Evolutionary conservation across 2,888 invertebrate genomes (phyloP), one percentile per base, ranked within the genome.

Genomic region (Euzophera pinguis): DNA sequence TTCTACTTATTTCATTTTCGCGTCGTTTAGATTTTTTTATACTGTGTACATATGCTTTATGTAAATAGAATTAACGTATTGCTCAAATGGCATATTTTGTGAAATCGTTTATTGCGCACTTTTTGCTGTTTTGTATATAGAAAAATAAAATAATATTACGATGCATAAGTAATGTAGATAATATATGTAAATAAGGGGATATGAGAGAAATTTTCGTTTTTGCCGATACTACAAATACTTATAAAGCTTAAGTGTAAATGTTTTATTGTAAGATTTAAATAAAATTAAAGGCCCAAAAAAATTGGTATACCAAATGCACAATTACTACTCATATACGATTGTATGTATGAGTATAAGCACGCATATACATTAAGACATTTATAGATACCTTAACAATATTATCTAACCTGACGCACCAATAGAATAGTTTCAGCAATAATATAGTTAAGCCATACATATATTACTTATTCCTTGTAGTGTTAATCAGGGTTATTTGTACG

Each of bases 61-160:
- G 84, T 86, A 87, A 84, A 87, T 84, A 84, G 79, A 83, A 78
- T 81, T 82, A 84, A 84, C 73, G 78, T 88, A 86, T 87, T 89
- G 89, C 89, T 89, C 89, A 89, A 89, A 88, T 84, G 22, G 88
- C 85, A 87, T 89, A 89, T 89, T 89, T 89, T 89, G 84, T 89
- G 89, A 89, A 78, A 81, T 83, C 81, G 82, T 87, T 88, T 87
- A 83, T 86, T 87, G 86, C 81, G 89, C 89, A 89, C 89, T 88
- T 80, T 86, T 88, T 86, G 88, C 88, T 88, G 78, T 79, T 80
- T 74, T 87, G 84, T 87, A 86, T 76, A 86, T 87, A 85, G 69
- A 76, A 77, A 69, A 72, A 65, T 69, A 70, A 73, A 73, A 73
- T 72, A 69, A 67, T 69, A 63, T 67, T 13, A 38, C 6, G 22